Evolutionary conservation across 1,140 invertebrate species (phyloP), one percentile per base, ranked within the genome.

Genomic region (Pectinophora gossypiella): DNA sequence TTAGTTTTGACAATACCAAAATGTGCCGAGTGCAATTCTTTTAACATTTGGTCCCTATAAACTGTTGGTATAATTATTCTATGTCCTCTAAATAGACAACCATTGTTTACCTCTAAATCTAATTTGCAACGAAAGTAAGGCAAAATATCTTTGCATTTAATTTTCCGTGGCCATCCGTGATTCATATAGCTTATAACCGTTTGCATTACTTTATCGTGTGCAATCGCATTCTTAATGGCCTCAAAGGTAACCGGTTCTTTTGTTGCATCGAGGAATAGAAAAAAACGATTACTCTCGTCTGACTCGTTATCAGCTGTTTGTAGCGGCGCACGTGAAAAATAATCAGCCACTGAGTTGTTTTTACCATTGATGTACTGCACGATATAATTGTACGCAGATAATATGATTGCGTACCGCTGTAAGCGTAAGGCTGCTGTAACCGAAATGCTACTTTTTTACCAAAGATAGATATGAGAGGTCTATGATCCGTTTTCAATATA

Each of bases 1-100:
- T 60, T 60, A n/a, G 53, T 60, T 52, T 60, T 60, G 1, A 56
- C 50, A 9, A 59, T 51, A 3, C 57, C 52, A 1, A 54, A 51
- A 47, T 59, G 56, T 6, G 40, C 18, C n/a, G 16, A 18, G 19
- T 60, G 57, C 10, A 60, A 40, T 18, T 60, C 57, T 6, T 47
- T 19, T 42, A 59, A 44, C 35, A 59, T 45, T 40, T 16, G 19
- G 23, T 50, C 15, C 19, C 51, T 38, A 54, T 43, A 38, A 38
- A 21, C 21, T 9, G 12, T 43, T 1, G 48, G 48, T 19, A 59
- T 54, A 4, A 54, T 21, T 35, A 59, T 22, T 47, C 27, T 50
- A 27, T 59, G 44, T 5, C 51, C 53, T n/a, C 58, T 36, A 9
- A 60, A 45, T 22, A 60, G 13, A 21, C 52, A 55, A 49, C 53